A percentile compares a stretch with the other conserved stretches of the same genome.
These are phyloP conservation scores for Aurelia sp. DNA, from an alignment of 30 jellyfish, hydroid and myxozoan species.

Conservation along the genomic window DNA sequence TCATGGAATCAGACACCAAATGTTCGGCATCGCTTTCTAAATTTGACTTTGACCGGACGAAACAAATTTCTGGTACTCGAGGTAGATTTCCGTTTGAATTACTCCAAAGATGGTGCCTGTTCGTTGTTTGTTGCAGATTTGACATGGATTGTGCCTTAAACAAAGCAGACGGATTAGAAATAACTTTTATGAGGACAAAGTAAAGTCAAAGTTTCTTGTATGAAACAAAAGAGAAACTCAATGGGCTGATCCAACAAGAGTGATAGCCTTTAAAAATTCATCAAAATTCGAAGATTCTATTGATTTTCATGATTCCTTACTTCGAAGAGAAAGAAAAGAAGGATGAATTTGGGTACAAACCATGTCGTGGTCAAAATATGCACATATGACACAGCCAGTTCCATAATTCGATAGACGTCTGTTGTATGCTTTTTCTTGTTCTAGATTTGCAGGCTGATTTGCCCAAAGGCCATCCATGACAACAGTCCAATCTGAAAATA, in stretches of 20 bases:
- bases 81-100: slow-evolving; percentile 12
- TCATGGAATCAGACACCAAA: slow-evolving; percentile 7
- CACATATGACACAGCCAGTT: slow-evolving; percentile 84
- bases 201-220: no score
- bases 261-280: no score
- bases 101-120: neutral
- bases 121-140: neutral
- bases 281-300: no score
- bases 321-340: no score
- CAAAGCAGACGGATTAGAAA: no score
- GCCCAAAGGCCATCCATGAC: slow-evolving; percentile 58
- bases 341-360: slow-evolving; percentile 31
- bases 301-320: no score
- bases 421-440: slow-evolving; percentile 55
- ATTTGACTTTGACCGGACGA: slow-evolving; percentile 8
- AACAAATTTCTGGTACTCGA: slow-evolving; percentile 67
- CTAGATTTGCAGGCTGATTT: slow-evolving; percentile 6
- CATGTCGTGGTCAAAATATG: slow-evolving; percentile 64
- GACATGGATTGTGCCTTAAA: neutral
- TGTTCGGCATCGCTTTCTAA: slow-evolving; percentile 14
- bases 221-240: no score
- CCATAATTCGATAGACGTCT: slow-evolving; percentile 47
- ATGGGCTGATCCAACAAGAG: no score
- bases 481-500: no score
- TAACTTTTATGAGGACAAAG: no score